A percentile compares a stretch with the other conserved stretches of the same genome.
Evolutionary conservation across 2,113 vertebrate species (phyloP).

Genomic region (Lamprotornis superbus): DNA sequence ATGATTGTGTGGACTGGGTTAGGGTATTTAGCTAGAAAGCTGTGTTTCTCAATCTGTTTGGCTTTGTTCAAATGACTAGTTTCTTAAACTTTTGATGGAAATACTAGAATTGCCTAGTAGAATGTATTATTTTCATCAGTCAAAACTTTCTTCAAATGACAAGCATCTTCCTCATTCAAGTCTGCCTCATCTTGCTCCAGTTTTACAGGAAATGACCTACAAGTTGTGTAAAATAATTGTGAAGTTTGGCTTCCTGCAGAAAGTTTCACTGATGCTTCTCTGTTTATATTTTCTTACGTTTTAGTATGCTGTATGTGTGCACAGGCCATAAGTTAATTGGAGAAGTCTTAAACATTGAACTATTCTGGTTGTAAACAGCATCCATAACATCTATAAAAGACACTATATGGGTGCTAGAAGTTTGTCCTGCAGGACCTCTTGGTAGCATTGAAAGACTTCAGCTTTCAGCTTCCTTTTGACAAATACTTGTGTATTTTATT

Average conservation of each 20-base stretch:
- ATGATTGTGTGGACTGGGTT: background rate
- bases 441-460: background rate
- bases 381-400: background rate
- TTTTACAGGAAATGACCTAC: background rate
- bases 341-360: background rate
- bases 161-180: background rate
- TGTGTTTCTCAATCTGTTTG: background rate
- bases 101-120: background rate
- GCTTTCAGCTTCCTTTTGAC: background rate
- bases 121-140: background rate
- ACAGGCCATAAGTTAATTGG: background rate
- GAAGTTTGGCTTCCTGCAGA: background rate
- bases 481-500: background rate
- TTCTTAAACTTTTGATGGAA: background rate
- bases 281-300: background rate
- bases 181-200: background rate
- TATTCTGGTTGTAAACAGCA: background rate
- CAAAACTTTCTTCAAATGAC: background rate
- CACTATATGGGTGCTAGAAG: background rate
- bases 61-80: background rate
- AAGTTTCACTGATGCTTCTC: background rate
- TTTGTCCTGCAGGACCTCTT: background rate
- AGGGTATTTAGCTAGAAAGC: background rate
- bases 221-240: background rate
- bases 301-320: background rate